Percentiles rank a stretch among this genome's conserved stretches.
Evolutionary conservation across 2,888 invertebrate species (phyloP).

Genomic region (Julus scanicus): DNA sequence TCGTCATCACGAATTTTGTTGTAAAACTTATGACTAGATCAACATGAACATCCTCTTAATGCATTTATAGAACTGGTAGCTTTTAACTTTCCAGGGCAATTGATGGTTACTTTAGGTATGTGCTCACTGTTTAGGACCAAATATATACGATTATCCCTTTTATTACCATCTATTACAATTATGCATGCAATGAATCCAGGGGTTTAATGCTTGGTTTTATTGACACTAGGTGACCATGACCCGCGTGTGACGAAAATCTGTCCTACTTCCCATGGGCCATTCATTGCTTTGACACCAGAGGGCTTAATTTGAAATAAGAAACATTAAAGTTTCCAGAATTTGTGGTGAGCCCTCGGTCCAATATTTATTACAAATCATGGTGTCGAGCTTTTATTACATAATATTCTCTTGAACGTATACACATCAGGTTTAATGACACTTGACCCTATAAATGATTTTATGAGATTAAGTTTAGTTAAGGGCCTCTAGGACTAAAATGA

Average conservation of each 20-base stretch:
- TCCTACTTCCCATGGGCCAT: not conserved
- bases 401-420: not conserved
- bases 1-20: no score
- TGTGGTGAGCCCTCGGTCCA: not conserved
- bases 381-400: not conserved
- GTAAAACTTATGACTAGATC: no score
- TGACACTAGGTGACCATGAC: constrained; percentile 8
- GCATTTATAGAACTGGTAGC: no score
- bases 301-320: not conserved
- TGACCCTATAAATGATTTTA: constrained; percentile 30
- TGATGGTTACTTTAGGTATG: not conserved
- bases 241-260: not conserved
- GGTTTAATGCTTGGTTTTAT: not conserved
- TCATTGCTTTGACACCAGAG: not conserved
- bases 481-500: constrained; percentile 4
- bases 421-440: constrained; percentile 17
- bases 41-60: no score
- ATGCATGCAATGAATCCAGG: not conserved
- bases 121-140: not conserved
- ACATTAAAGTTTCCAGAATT: not conserved
- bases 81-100: not conserved
- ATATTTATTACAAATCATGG: not conserved
- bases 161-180: constrained; percentile 43
- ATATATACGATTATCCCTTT: not conserved
- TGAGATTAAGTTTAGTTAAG: not conserved